Conservation (phyloP, 2,888 invertebrate species). For the Euplexia lucipara region DNA sequence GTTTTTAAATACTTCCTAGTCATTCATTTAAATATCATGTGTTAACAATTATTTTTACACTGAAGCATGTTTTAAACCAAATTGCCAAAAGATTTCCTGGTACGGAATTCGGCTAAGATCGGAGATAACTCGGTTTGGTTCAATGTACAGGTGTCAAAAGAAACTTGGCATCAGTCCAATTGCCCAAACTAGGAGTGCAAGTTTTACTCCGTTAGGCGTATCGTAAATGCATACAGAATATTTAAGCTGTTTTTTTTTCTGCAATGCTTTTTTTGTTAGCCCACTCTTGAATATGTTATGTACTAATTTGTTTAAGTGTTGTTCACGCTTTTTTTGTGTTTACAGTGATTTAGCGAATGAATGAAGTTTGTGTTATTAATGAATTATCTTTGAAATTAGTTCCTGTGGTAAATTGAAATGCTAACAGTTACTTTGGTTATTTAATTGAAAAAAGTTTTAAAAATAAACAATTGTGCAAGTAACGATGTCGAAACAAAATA, state of each 20-base stretch:
- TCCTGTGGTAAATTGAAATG: neutral
- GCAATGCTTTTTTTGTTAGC: neutral
- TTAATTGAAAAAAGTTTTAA: neutral
- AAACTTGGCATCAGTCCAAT: conserved; percentile 55
- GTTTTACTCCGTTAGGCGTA: conserved; percentile 33
- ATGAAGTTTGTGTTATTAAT: neutral
- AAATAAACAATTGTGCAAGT: neutral
- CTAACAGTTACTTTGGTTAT: no score
- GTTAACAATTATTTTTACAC: no score
- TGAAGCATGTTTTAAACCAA: no score
- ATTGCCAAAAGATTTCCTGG: conserved; percentile 1
- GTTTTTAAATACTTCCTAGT: no score
- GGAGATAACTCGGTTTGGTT: conserved; percentile 49
- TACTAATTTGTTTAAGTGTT: neutral
- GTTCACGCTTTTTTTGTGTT: neutral
- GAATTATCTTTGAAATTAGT: neutral
- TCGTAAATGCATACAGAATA: conserved; percentile 25
- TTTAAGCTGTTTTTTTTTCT: conserved; percentile 17
- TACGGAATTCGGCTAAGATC: conserved; percentile 25
- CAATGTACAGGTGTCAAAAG: conserved; percentile 56
- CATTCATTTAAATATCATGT: no score
- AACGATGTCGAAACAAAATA: neutral
- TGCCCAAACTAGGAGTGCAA: conserved; percentile 14
- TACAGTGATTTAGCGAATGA: no score
- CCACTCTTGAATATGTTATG: neutral